These are phyloP conservation scores for Antitype chi DNA, from an alignment of 2,888 invertebrate genomes.

Conservation along the genomic window DNA sequence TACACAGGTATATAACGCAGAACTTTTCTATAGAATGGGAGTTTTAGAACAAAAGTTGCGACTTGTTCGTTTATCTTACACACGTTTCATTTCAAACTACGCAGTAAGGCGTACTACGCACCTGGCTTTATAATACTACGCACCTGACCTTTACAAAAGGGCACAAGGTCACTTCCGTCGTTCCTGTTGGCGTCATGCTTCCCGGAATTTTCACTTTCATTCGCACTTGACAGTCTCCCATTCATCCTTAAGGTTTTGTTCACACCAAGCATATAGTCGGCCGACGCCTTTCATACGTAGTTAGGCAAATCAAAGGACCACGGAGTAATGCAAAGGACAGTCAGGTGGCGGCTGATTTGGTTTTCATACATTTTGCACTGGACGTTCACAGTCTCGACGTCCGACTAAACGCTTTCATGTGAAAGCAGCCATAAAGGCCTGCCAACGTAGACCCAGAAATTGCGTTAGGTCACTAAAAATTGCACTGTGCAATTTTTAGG, in stretches of 20 bases:
- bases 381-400: background rate
- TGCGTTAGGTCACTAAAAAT: too few relatives aligned
- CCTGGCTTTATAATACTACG: background rate
- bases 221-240: background rate
- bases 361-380: background rate
- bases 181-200: background rate
- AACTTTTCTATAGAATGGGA: background rate
- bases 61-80: constrained; percentile 12
- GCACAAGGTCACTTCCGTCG: constrained; percentile 2
- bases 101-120: constrained; percentile 13
- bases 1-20: background rate
- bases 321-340: background rate
- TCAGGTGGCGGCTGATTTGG: too few relatives aligned
- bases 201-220: constrained; percentile 8
- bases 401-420: background rate
- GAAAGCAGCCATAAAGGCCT: background rate
- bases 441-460: too few relatives aligned
- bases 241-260: background rate
- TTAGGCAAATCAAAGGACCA: background rate
- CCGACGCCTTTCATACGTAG: too few relatives aligned
- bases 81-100: constrained; percentile 8
- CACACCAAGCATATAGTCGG: background rate
- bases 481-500: too few relatives aligned
- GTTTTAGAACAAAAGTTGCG: background rate
- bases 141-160: constrained; percentile 14